A percentile compares a stretch with the other conserved stretches of the same genome.
Evolutionary conservation across 64 coral and sea anemone genomes (phyloP).

Genomic region (Astreopora myriophthalma): DNA sequence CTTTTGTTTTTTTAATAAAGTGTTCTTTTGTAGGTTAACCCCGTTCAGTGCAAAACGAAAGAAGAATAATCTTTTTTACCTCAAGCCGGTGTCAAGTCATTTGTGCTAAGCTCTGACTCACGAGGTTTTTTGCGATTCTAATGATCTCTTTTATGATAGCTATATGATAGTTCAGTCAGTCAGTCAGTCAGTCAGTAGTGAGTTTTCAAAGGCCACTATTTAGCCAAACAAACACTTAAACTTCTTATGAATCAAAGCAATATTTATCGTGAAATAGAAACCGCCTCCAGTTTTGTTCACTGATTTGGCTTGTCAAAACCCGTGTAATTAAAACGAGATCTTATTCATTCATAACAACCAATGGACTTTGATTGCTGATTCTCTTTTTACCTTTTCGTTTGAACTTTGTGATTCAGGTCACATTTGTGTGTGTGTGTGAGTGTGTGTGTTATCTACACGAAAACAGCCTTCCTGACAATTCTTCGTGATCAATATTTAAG

Average conservation of each 20-base stretch:
- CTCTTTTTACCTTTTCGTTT: neutral
- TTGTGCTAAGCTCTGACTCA: too few species aligned
- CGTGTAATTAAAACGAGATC: neutral
- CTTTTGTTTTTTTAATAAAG: too few species aligned
- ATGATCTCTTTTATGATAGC: neutral
- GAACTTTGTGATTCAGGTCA: slow-evolving; percentile 7
- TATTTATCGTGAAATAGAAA: neutral
- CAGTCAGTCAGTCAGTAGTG: neutral
- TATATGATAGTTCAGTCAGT: neutral
- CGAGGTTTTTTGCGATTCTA: neutral
- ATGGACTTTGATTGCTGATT: neutral
- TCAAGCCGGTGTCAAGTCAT: too few species aligned
- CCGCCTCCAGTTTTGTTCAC: neutral
- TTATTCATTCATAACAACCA: neutral
- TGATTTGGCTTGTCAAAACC: neutral
- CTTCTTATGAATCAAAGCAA: neutral
- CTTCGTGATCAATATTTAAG: neutral
- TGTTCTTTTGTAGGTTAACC: too few species aligned
- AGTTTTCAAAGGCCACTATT: slow-evolving; percentile 39
- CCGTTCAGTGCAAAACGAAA: too few species aligned
- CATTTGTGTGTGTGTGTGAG: neutral
- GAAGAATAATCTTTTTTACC: too few species aligned
- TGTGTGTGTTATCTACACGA: neutral
- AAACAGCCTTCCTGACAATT: neutral
- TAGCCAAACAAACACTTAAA: slow-evolving; percentile 42